Base-by-base conservation (phyloP, 2,113 vertebrate species). In the Macquaria australasica region DNA sequence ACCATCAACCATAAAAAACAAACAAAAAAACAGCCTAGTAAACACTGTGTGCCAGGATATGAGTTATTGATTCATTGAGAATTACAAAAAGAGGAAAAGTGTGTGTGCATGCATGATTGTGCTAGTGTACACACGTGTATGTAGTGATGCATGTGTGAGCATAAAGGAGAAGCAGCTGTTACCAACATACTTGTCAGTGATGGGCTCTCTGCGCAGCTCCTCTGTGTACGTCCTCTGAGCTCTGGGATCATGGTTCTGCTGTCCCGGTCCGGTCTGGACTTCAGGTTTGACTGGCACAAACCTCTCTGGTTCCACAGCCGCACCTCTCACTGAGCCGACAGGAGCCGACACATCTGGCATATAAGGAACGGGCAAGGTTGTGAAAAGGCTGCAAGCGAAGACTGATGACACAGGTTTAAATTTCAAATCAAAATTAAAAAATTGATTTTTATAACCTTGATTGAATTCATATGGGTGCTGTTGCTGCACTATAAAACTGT, bases 201-300 rank as follows among this genome's bases (percentile, higher is more conserved):
- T 72, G 0, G 93, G 91, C n/a, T 96, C 95, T 85, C 94, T 90
- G 59, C 88, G 95, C 0, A 96, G 92, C 70, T 96, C 94, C 51
- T 95, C 94, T 0, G 70, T 45, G 77, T 93, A 95, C 11, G 23
- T 88, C 83, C 89, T 92, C 77, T 91, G 94, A 63, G 84, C 51
- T 77, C 85, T 79, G n/a, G 91, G 87, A 21, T 95, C 91, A 7
- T 85, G 88, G 90, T 88, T 91, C 64, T 90, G 92, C 8, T 77
- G 91, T n/a, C 80, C 90, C 8, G 69, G 73, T 68, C 71, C 86
- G 3, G 89, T 77, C 70, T 87, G 93, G 50, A 87, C 62, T 25
- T 89, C 83, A 4, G 85, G 62, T 85, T 91, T 94, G 25, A 85
- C 73, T 4, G 92, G 85, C 31, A 89, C 45, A 14, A 88, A 76